These are phyloP conservation scores for Perdita meconis DNA, from an alignment of 2,888 invertebrate species.

Conservation along the genomic window DNA sequence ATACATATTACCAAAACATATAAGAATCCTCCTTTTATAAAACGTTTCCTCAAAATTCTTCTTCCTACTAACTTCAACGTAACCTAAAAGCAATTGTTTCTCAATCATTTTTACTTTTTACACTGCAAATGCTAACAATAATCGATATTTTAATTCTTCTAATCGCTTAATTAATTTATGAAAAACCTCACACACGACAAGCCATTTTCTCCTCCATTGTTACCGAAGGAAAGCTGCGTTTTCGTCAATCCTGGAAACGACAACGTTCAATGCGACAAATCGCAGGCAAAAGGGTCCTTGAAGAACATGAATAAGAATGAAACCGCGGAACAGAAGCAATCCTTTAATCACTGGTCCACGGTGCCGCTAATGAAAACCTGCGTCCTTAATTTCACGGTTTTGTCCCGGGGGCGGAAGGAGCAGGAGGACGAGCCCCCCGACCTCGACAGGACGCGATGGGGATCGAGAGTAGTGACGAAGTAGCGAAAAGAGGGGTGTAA, in stretches of 20 bases:
- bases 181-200: too few species aligned
- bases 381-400: conserved; percentile 67
- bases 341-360: conserved; percentile 59
- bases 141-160: too few species aligned
- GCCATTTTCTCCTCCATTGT: too few species aligned
- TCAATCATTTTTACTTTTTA: too few species aligned
- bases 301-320: conserved; percentile 65
- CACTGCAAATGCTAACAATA: too few species aligned
- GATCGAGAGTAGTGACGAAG: conserved; percentile 30
- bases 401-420: conserved; percentile 36
- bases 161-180: too few species aligned
- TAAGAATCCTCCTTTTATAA: too few species aligned
- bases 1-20: too few species aligned
- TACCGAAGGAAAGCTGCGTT: too few species aligned
- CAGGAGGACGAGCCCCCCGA: conserved; percentile 38
- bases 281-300: conserved; percentile 6
- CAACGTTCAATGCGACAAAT: conserved; percentile 48
- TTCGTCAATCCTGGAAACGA: conserved; percentile 45
- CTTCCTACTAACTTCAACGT: too few species aligned
- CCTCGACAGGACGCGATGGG: conserved; percentile 33
- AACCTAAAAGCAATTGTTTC: too few species aligned
- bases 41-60: too few species aligned
- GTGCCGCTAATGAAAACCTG: conserved; percentile 64
- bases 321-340: conserved; percentile 58
- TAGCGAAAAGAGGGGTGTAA: conserved; percentile 56